Percentiles rank a stretch among this genome's conserved stretches.
Conservation (phyloP, 2,113 vertebrate genomes). For the Tamias sibiricus region DNA sequence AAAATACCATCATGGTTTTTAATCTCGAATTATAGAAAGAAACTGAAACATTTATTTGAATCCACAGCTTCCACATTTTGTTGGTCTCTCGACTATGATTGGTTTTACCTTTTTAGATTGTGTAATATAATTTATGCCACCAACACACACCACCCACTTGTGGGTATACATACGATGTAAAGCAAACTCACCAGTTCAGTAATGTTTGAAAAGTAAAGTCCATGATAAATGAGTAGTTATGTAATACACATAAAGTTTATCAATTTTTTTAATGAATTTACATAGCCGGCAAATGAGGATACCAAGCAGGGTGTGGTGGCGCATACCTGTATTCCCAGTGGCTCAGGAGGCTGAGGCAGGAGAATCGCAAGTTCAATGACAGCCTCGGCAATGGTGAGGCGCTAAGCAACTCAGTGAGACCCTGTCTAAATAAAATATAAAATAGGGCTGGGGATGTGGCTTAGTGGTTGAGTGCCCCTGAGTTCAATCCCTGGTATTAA, state of each 20-base stretch:
- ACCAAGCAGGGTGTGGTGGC: too few species aligned
- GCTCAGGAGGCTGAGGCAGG: too few species aligned
- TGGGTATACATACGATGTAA: background rate
- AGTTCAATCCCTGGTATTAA: too few species aligned
- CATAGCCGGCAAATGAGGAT: background rate
- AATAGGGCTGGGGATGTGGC: too few species aligned
- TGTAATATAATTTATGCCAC: background rate
- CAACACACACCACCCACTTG: fast-evolving
- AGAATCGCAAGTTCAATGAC: too few species aligned
- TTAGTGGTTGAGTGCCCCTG: too few species aligned
- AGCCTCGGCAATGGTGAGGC: too few species aligned
- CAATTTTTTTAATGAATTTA: background rate
- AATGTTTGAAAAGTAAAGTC: background rate
- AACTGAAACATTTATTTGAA: background rate
- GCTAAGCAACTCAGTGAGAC: too few species aligned
- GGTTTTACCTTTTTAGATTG: background rate
- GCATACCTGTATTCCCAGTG: too few species aligned
- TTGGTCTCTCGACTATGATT: background rate
- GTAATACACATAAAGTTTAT: background rate
- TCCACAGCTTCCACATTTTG: background rate
- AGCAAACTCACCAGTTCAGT: background rate
- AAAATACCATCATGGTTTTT: background rate
- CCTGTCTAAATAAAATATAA: too few species aligned
- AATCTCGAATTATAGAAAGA: background rate
- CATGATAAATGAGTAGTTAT: background rate